These are phyloP conservation scores for Lasioglossum marginatum DNA, from an alignment of 2,888 invertebrate species.

Conservation along the genomic window DNA sequence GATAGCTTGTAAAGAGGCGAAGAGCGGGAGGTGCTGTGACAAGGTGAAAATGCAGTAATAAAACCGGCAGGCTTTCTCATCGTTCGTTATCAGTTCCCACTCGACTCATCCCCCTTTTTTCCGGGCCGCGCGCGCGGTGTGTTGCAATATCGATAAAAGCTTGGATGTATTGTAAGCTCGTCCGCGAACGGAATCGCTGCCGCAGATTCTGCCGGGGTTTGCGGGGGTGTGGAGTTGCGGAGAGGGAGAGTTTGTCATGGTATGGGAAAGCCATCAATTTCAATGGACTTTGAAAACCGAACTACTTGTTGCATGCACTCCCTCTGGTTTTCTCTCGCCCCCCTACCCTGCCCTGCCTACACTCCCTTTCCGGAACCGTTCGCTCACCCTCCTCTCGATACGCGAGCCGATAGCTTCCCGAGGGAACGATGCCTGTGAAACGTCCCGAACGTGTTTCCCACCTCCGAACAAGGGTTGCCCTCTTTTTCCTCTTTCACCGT, in stretches of 20 bases:
- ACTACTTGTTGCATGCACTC: constrained; percentile 84
- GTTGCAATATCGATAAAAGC: constrained; percentile 83
- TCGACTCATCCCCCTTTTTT: constrained; percentile 26
- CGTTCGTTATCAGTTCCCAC: constrained; percentile 66
- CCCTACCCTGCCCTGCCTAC: constrained; percentile 43
- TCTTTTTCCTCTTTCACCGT: constrained; percentile 20
- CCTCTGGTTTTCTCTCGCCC: constrained; percentile 68
- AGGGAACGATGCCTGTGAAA: constrained; percentile 82
- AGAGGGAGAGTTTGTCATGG: constrained; percentile 77
- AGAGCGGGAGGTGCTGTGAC: constrained; percentile 80
- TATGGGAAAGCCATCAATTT: constrained; percentile 85
- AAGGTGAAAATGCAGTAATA: constrained; percentile 84
- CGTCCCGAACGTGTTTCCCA: constrained; percentile 74
- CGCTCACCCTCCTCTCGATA: constrained; percentile 84
- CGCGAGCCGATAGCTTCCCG: constrained; percentile 84
- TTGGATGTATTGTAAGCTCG: constrained; percentile 81
- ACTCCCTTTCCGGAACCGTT: constrained; percentile 78
- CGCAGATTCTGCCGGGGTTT: constrained; percentile 66
- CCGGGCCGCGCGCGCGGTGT: not conserved
- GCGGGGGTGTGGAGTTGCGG: not conserved
- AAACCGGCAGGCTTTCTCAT: constrained; percentile 80
- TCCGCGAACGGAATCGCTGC: constrained; percentile 76
- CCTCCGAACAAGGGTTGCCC: constrained; percentile 74
- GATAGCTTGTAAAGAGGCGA: constrained; percentile 81
- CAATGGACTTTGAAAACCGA: constrained; percentile 85